phyloP scores from a whole-genome alignment of 2,888 invertebrate species.

The Drosophila ustulata region DNA sequence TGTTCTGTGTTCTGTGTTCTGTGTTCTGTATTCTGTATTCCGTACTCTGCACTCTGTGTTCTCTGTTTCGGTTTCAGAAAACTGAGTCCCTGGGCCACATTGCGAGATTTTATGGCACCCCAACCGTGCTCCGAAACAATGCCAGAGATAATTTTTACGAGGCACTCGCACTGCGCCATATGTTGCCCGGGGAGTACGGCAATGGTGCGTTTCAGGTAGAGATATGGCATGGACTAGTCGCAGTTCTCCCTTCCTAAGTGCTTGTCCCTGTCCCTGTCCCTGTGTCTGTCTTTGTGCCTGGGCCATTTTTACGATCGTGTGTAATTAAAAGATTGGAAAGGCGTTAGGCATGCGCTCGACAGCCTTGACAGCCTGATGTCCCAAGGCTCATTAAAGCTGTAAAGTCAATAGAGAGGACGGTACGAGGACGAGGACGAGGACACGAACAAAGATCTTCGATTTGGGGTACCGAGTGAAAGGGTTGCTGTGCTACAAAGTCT shows the following conservation, averaged over 20 bases:
- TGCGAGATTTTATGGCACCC: conserved; percentile 74
- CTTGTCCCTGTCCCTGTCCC: background rate
- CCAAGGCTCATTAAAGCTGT: conserved; percentile 68
- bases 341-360: conserved; percentile 69
- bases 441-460: background rate
- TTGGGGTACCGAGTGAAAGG: conserved; percentile 20
- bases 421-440: background rate
- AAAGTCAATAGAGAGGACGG: conserved; percentile 57
- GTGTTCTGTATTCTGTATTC: conserved; percentile 4
- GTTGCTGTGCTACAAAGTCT: conserved; percentile 19
- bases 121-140: conserved; percentile 70
- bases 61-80: conserved; percentile 11
- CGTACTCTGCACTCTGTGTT: background rate
- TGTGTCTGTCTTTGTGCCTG: background rate
- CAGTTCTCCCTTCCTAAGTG: conserved; percentile 7
- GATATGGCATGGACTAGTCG: conserved; percentile 7
- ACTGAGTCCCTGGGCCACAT: conserved; percentile 32
- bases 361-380: conserved; percentile 64
- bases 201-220: conserved; percentile 33
- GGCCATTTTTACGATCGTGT: conserved; percentile 50
- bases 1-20: conserved; percentile 6
- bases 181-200: conserved; percentile 47
- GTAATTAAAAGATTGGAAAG: conserved; percentile 74
- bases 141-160: conserved; percentile 75
- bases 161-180: conserved; percentile 63